Conservation (phyloP, 2,797 vertebrate genomes). For the Moxostoma hubbsi region DNA sequence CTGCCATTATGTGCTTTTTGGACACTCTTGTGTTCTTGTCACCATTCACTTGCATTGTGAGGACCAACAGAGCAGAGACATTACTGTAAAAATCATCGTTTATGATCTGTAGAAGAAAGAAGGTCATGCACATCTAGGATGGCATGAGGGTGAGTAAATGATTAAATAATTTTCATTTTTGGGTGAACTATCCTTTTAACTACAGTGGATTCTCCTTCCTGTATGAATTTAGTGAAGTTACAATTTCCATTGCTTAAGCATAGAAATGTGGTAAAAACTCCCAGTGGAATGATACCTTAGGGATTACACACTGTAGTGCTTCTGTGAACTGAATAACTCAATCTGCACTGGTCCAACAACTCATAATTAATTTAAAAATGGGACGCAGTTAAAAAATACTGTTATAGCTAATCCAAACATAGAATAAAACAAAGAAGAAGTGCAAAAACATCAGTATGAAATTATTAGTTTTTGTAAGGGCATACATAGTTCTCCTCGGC, state of each 20-base stretch:
- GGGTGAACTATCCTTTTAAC: too few species aligned
- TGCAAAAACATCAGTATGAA: background rate
- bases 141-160: background rate
- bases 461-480: constrained; percentile 7
- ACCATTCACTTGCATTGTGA: too few species aligned
- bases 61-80: too few species aligned
- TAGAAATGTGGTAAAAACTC: constrained; percentile 1
- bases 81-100: too few species aligned
- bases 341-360: background rate
- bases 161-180: background rate
- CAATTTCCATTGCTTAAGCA: constrained; percentile 25
- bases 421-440: background rate
- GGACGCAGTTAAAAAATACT: constrained; percentile 17
- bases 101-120: background rate
- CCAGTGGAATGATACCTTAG: background rate
- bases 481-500: constrained; percentile 1
- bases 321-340: background rate
- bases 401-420: constrained; percentile 24
- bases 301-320: constrained; percentile 12
- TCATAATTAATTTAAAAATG: background rate
- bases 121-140: background rate
- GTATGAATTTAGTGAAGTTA: background rate
- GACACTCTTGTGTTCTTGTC: too few species aligned
- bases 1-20: too few species aligned
- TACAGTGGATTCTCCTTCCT: background rate